A percentile compares a stretch with the other conserved stretches of the same genome.
phyloP scores from a whole-genome alignment of 2,888 invertebrate species.

The Chrysina gloriosa region DNA sequence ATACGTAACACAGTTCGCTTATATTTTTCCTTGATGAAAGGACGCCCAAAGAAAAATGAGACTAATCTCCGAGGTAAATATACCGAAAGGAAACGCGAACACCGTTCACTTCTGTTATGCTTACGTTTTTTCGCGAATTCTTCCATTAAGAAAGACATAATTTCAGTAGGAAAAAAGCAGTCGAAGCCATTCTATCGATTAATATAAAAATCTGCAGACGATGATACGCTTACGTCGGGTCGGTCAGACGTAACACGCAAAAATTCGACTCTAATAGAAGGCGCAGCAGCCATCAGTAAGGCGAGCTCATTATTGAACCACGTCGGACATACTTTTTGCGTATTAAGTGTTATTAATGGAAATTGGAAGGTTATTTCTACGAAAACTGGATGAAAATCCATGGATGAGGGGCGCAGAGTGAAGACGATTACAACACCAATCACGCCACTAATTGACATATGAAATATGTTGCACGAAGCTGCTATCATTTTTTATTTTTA shows the following conservation, averaged over 20 bases:
- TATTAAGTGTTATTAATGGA: conserved; percentile 25
- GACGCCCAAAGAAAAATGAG: too few relatives aligned
- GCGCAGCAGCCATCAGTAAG: background rate
- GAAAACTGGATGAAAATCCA: background rate
- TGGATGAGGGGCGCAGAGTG: background rate
- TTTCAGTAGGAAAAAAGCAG: background rate
- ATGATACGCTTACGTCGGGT: background rate
- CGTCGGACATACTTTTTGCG: conserved; percentile 4
- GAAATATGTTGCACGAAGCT: background rate
- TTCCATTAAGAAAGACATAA: background rate
- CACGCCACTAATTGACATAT: background rate
- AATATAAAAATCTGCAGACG: background rate
- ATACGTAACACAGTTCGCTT: too few relatives aligned
- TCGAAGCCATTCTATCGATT: background rate
- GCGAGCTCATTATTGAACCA: background rate
- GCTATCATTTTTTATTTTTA: background rate
- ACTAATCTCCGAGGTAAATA: too few relatives aligned
- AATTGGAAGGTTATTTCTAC: conserved; percentile 8
- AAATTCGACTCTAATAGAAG: background rate
- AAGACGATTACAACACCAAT: background rate
- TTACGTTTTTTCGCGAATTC: background rate
- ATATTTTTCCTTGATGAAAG: too few relatives aligned
- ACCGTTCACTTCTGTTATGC: too few relatives aligned
- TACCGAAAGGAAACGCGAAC: too few relatives aligned
- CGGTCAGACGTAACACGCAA: background rate